Conservation (phyloP, 2,797 vertebrate genomes). For the Lophius americanus region DNA sequence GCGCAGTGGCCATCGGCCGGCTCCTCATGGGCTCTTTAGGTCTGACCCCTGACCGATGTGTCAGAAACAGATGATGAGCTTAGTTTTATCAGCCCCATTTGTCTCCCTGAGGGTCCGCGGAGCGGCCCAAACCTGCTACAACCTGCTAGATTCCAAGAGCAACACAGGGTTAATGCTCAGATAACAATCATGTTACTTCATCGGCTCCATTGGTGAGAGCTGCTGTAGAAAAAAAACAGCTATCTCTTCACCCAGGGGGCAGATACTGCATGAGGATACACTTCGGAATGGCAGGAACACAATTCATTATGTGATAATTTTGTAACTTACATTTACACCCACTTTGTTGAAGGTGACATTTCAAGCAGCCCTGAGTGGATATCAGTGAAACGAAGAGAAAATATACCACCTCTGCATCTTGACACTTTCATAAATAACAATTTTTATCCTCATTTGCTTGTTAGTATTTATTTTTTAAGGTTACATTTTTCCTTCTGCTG, state of each 20-base stretch:
- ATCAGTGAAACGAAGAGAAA: not conserved
- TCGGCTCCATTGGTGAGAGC: constrained; percentile 36
- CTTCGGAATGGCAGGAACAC: constrained; percentile 24
- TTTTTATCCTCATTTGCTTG: constrained; percentile 1
- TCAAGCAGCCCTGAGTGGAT: not conserved
- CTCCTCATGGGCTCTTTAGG: constrained; percentile 67
- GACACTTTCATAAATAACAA: not conserved
- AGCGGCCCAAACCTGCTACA: constrained; percentile 2
- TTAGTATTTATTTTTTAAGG: constrained; percentile 3
- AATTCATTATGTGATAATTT: constrained; percentile 31
- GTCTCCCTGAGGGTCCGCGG: constrained; percentile 44
- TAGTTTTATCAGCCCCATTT: constrained; percentile 64
- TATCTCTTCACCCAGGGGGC: constrained; percentile 40
- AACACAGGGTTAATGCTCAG: constrained; percentile 52
- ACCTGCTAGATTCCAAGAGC: constrained; percentile 35
- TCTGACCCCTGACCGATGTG: constrained; percentile 64
- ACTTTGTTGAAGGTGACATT: not conserved
- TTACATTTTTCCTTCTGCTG: constrained; percentile 6
- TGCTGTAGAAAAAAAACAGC: constrained; percentile 19
- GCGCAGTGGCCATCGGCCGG: constrained; percentile 48
- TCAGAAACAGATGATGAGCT: constrained; percentile 73
- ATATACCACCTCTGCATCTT: not conserved
- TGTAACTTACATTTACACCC: constrained; percentile 17
- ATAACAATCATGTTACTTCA: constrained; percentile 59
- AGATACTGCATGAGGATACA: constrained; percentile 36